phyloP scores from a whole-genome alignment of 1,140 invertebrate species.

The Limonius californicus region DNA sequence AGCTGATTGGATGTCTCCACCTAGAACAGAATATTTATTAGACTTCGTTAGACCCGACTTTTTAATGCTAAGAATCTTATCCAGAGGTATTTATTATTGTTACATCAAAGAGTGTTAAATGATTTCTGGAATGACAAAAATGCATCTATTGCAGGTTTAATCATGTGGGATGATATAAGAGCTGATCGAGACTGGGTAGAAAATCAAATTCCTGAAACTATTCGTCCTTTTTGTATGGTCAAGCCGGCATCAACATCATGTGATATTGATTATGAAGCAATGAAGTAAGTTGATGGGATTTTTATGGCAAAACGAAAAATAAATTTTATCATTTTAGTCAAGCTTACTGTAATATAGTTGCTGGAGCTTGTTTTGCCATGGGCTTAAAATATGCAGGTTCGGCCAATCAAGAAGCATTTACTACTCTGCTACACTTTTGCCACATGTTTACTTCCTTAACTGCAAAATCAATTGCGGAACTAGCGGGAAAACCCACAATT shows the following conservation, averaged over 20 bases:
- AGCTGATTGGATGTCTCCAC: conserved; percentile 90
- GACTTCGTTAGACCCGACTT: conserved; percentile 94
- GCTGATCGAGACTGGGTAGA: conserved; percentile 83
- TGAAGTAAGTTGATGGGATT: no score
- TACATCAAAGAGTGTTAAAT: no score
- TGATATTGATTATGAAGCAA: conserved; percentile 81
- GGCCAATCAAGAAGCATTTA: conserved; percentile 75
- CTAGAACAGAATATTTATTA: conserved; percentile 84
- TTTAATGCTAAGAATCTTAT: conserved; percentile 76
- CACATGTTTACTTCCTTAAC: conserved; percentile 63
- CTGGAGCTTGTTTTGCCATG: conserved; percentile 91
- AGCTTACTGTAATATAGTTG: conserved; percentile 93
- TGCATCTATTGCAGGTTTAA: conserved; percentile 52
- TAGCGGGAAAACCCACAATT: conserved; percentile 84
- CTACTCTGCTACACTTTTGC: conserved; percentile 66
- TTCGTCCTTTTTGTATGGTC: conserved; percentile 66
- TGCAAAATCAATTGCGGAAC: conserved; percentile 71
- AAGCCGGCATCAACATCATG: conserved; percentile 58
- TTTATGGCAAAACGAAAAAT: no score
- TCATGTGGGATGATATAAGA: conserved; percentile 82
- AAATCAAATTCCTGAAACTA: conserved; percentile 72
- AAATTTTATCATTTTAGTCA: conserved; percentile 68
- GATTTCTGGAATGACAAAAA: no score
- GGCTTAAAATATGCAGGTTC: conserved; percentile 93
- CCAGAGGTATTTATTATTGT: no score